These are phyloP conservation scores for Oenanthe melanoleuca DNA, from an alignment of 2,113 vertebrate genomes.

Conservation along the genomic window DNA sequence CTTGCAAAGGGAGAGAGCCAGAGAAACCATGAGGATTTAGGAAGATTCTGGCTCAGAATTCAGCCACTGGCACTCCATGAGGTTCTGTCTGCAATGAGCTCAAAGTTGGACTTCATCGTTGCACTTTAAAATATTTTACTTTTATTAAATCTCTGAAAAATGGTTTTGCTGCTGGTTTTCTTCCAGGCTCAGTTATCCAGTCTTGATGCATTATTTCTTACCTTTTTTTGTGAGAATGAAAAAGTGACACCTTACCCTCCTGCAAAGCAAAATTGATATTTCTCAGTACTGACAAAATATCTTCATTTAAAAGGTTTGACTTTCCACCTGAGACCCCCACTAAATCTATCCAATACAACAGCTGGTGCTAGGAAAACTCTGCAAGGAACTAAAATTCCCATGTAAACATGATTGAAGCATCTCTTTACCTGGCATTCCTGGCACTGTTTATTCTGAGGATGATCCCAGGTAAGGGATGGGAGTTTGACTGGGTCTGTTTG, in stretches of 20 bases:
- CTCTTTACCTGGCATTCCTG: not conserved
- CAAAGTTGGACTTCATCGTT: not conserved
- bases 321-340: conserved; percentile 46
- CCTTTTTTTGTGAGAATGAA: not conserved
- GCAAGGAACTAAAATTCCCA: conserved; percentile 17
- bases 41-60: not conserved
- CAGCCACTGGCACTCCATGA: not conserved
- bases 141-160: not conserved
- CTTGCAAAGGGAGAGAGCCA: not conserved
- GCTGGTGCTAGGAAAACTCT: not conserved
- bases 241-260: not conserved
- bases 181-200: not conserved
- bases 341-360: conserved; percentile 1
- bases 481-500: not conserved
- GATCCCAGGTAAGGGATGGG: not conserved
- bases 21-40: not conserved
- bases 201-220: not conserved
- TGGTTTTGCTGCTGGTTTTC: not conserved
- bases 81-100: accelerated
- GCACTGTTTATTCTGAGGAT: not conserved
- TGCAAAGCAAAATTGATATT: conserved; percentile 34
- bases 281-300: conserved; percentile 35
- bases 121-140: not conserved
- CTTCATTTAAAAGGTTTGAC: conserved; percentile 44
- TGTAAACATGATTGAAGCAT: not conserved